Evolutionary conservation across 2,113 vertebrate genomes (phyloP).

Genomic region (Limanda limanda): DNA sequence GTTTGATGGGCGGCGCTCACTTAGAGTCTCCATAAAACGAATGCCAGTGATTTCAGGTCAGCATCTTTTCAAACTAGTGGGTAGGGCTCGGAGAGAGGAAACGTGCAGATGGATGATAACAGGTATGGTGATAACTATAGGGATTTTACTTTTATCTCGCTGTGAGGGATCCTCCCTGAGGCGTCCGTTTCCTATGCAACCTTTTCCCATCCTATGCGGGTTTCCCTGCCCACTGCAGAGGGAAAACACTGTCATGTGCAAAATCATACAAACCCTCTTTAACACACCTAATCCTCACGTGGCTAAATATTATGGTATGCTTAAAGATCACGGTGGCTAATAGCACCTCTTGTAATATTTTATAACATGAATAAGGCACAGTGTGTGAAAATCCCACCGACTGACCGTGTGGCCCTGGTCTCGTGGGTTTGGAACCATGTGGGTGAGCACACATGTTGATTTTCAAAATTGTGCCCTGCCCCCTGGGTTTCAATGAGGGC

Average conservation of each 20-base stretch:
- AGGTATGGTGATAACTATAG: constrained; percentile 67
- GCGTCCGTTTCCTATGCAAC: constrained; percentile 46
- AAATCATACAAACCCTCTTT: constrained; percentile 39
- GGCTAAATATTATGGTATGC: constrained; percentile 36
- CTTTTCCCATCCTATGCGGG: constrained; percentile 28
- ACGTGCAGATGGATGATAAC: constrained; percentile 66
- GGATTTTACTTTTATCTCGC: constrained; percentile 57
- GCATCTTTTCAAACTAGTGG: constrained; percentile 67
- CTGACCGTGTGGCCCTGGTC: constrained; percentile 19
- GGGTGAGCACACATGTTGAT: constrained; percentile 70
- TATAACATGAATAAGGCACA: constrained; percentile 20
- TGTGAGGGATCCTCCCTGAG: constrained; percentile 38
- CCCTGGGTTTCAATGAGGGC: constrained; percentile 47
- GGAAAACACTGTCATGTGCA: constrained; percentile 44
- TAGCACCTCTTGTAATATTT: constrained; percentile 33
- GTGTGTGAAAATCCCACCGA: constrained; percentile 27
- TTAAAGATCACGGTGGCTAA: constrained; percentile 39
- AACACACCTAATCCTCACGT: constrained; percentile 39
- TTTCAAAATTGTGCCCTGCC: constrained; percentile 75
- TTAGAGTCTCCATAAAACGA: constrained; percentile 71
- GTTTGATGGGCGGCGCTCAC: constrained; percentile 52
- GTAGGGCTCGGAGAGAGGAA: constrained; percentile 42
- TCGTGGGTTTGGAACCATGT: constrained; percentile 53
- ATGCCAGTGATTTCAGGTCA: constrained; percentile 62
- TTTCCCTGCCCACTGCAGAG: constrained; percentile 22